Conservation (phyloP, 2,797 vertebrate genomes). For the Amblyraja radiata region DNA sequence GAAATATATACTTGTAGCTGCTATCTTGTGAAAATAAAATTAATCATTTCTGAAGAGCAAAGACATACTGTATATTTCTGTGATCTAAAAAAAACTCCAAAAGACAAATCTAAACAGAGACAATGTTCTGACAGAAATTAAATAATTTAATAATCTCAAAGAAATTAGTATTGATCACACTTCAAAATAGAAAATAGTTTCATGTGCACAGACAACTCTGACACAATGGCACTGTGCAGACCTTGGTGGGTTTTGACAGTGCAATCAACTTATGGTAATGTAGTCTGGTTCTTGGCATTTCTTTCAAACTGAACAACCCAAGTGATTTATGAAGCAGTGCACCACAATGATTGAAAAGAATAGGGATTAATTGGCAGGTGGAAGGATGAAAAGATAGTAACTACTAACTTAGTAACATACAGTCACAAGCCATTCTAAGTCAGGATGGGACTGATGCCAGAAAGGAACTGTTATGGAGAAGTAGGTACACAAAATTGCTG, state of each 20-base stretch:
- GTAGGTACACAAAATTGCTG: too few relatives aligned
- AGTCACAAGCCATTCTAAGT: not conserved
- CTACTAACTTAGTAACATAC: not conserved
- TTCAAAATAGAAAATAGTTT: not conserved
- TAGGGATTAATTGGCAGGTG: not conserved
- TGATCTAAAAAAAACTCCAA: not conserved
- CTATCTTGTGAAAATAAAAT: constrained; percentile 25
- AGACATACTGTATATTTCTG: not conserved
- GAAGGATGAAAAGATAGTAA: not conserved
- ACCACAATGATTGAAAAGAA: not conserved
- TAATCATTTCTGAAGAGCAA: constrained; percentile 14
- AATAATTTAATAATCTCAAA: constrained; percentile 18
- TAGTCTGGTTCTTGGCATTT: not conserved
- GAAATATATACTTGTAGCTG: not conserved
- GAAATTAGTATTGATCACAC: not conserved
- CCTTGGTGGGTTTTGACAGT: not conserved
- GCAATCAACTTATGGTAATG: not conserved
- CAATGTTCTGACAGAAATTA: not conserved
- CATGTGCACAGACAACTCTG: not conserved
- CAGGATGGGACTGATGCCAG: not conserved
- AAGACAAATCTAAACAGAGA: not conserved
- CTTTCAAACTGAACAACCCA: not conserved
- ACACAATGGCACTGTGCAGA: not conserved
- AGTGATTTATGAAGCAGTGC: not conserved
- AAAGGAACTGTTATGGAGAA: not conserved